Evolutionary conservation across 2,113 vertebrate species (phyloP).

Genomic region (Tragelaphus strepsiceros): DNA sequence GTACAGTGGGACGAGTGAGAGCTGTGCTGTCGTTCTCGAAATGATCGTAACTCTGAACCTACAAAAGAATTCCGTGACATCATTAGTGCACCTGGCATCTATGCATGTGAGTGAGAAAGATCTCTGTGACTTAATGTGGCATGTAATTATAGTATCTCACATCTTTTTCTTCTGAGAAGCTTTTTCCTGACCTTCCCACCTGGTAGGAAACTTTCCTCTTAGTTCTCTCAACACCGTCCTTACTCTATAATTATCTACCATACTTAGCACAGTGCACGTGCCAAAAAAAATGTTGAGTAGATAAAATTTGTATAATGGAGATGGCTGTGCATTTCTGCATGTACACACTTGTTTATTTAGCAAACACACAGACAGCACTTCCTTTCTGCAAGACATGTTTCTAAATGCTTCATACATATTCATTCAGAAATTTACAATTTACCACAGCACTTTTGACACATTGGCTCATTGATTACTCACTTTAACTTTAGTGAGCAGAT

Average conservation of each 20-base stretch:
- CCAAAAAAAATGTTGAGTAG: conserved; percentile 1
- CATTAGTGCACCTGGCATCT: background rate
- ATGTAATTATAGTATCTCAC: background rate
- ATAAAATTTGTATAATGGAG: background rate
- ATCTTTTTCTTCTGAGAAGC: background rate
- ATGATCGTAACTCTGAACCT: background rate
- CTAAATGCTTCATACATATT: background rate
- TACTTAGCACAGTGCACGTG: background rate
- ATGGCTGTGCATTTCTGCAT: background rate
- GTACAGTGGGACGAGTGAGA: background rate
- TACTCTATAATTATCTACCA: background rate
- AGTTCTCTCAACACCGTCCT: background rate
- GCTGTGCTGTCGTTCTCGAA: background rate
- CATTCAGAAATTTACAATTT: conserved; percentile 13
- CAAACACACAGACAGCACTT: background rate
- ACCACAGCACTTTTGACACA: background rate
- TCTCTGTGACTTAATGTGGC: conserved; percentile 11
- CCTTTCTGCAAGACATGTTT: background rate
- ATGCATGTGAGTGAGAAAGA: background rate
- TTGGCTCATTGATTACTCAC: conserved; percentile 4
- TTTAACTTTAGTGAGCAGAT: conserved; percentile 44
- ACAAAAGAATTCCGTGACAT: background rate
- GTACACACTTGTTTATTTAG: background rate
- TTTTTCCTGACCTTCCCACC: conserved; percentile 7
- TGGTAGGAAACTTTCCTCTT: background rate